These are phyloP conservation scores for Aphrophora alni DNA, from an alignment of 2,888 invertebrate genomes.

Conservation along the genomic window DNA sequence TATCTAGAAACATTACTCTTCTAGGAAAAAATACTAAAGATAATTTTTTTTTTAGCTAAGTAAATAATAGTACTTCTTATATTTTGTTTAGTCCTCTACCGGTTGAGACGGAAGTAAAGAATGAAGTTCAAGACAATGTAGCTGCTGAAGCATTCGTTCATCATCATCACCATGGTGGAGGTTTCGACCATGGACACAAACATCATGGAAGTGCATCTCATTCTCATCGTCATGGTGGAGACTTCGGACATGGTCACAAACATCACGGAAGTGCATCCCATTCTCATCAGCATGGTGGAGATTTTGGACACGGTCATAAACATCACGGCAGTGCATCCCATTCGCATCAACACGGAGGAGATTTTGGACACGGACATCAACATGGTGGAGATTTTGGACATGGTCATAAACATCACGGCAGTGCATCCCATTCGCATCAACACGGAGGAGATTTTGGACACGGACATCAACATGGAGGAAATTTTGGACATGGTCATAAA, in stretches of 20 bases:
- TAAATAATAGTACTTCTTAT: too few relatives aligned
- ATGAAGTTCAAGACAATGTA: background rate
- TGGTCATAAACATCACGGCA: background rate
- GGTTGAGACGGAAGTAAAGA: background rate
- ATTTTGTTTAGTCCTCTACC: background rate
- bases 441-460: background rate
- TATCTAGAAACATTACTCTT: too few relatives aligned
- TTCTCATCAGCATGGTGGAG: background rate
- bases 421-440: background rate
- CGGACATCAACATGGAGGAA: background rate
- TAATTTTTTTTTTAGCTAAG: too few relatives aligned
- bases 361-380: background rate
- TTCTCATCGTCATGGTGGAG: background rate
- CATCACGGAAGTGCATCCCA: background rate
- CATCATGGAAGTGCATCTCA: background rate
- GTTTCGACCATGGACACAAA: background rate
- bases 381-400: background rate
- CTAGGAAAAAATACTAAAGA: too few relatives aligned
- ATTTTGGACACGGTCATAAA: too few relatives aligned
- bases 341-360: background rate
- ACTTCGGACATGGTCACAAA: background rate
- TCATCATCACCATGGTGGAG: background rate
- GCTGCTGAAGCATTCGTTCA: background rate
- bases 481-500: background rate
- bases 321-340: too few relatives aligned